phyloP scores from a whole-genome alignment of 1,140 invertebrate genomes.

The Harpegnathos saltator region DNA sequence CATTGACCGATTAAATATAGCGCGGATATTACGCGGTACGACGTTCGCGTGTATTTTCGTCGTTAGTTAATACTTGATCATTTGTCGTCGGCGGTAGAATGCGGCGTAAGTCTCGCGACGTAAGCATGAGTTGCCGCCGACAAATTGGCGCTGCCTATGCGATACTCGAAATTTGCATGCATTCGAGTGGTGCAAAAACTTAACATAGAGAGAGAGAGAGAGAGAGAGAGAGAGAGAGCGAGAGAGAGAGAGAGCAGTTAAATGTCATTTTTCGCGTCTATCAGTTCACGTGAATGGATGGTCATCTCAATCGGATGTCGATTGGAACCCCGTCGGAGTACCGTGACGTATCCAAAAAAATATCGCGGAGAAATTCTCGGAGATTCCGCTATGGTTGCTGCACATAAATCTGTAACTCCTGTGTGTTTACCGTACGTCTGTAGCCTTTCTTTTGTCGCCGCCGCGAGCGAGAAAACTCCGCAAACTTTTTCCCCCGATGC shows the following conservation, averaged over 20 bases:
- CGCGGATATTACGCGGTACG: slow-evolving; percentile 21
- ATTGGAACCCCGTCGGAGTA: slow-evolving; percentile 24
- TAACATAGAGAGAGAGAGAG: no score
- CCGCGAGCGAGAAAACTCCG: slow-evolving; percentile 39
- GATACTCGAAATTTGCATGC: slow-evolving; percentile 25
- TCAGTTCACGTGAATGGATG: slow-evolving; percentile 58
- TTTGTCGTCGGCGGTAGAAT: slow-evolving; percentile 26
- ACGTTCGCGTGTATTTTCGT: slow-evolving; percentile 42
- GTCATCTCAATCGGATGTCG: background rate
- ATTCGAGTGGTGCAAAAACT: slow-evolving; percentile 12
- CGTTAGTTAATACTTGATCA: slow-evolving; percentile 53
- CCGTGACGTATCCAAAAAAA: slow-evolving; percentile 21
- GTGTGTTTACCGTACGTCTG: slow-evolving; percentile 26
- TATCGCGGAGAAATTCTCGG: slow-evolving; percentile 18
- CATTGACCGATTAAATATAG: slow-evolving; percentile 18
- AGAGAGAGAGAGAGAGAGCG: no score
- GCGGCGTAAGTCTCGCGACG: background rate
- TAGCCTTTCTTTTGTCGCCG: slow-evolving; percentile 28
- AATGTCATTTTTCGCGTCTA: slow-evolving; percentile 50
- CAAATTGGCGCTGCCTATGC: slow-evolving; percentile 19
- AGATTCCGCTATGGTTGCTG: background rate
- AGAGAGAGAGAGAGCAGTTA: no score
- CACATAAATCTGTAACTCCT: slow-evolving; percentile 55
- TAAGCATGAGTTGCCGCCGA: slow-evolving; percentile 25
- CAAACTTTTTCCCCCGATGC: slow-evolving; percentile 52